These are phyloP conservation scores for Tragelaphus scriptus DNA, from an alignment of 2,113 vertebrate genomes.

Conservation along the genomic window DNA sequence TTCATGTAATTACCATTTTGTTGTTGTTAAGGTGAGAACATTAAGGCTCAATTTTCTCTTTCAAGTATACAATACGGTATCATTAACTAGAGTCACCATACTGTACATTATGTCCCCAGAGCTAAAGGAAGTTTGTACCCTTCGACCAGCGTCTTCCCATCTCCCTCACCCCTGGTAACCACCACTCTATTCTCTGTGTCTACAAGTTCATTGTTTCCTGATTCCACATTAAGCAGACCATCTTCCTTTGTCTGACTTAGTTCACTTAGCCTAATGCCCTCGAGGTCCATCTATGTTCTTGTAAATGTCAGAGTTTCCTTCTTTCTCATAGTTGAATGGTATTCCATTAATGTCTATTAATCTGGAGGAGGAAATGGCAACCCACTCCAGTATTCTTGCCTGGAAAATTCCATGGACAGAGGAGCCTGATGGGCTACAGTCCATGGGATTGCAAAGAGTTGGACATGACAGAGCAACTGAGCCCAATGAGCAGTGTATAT, in stretches of 20 bases:
- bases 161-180: neutral
- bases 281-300: neutral
- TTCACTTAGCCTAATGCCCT: neutral
- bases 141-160: neutral
- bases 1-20: neutral
- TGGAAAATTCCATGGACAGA: neutral
- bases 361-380: neutral
- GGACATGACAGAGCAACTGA: neutral
- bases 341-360: neutral
- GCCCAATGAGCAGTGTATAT: neutral
- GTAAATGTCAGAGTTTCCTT: neutral
- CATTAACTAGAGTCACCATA: neutral
- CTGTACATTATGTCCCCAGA: neutral
- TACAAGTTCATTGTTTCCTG: neutral
- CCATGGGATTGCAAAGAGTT: neutral
- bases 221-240: neutral
- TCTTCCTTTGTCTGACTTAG: neutral
- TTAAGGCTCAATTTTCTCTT: neutral
- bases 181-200: neutral
- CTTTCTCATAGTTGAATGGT: neutral
- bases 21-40: neutral
- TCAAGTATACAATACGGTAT: neutral
- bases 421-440: neutral
- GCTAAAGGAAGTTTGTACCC: neutral
- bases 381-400: neutral